Percentiles rank a stretch among this genome's conserved stretches.
These are phyloP conservation scores for Amitus sp. DNA, from an alignment of 2,888 invertebrate genomes.

Conservation along the genomic window DNA sequence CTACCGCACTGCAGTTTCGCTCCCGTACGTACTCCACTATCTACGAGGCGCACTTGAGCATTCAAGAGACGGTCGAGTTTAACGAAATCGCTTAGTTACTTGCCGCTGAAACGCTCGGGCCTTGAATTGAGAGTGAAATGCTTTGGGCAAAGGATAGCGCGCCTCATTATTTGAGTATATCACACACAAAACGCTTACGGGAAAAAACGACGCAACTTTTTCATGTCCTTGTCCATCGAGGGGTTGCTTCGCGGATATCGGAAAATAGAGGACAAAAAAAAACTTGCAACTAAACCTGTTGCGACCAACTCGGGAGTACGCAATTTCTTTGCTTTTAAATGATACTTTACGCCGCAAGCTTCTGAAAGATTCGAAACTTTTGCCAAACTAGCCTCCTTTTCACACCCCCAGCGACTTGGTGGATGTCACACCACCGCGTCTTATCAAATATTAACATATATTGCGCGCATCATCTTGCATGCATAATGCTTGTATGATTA, in stretches of 20 bases:
- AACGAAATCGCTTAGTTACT: conserved; percentile 13
- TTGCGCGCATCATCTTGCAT: neutral
- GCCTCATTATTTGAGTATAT: conserved; percentile 27
- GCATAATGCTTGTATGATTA: conserved; percentile 12
- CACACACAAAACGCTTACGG: conserved; percentile 5
- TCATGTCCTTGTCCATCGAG: neutral
- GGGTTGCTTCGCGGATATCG: neutral
- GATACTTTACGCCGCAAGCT: too few species aligned
- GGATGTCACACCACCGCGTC: too few species aligned
- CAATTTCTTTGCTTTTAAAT: too few species aligned
- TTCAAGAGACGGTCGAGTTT: conserved; percentile 12
- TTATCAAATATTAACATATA: conserved; percentile 1
- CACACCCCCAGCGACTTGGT: too few species aligned
- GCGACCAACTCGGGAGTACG: neutral
- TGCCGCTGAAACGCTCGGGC: conserved; percentile 14
- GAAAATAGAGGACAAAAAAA: too few species aligned
- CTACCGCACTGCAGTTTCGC: conserved; percentile 42
- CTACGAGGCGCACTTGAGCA: conserved; percentile 7
- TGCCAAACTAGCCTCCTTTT: too few species aligned
- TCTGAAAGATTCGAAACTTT: too few species aligned
- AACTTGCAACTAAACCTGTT: neutral
- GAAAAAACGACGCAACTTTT: neutral
- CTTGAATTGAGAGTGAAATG: conserved; percentile 24
- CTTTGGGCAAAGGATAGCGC: conserved; percentile 17
- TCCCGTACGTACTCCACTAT: conserved; percentile 18